phyloP scores from a whole-genome alignment of 64 coral and sea anemone species.

The Acropora tenuis region DNA sequence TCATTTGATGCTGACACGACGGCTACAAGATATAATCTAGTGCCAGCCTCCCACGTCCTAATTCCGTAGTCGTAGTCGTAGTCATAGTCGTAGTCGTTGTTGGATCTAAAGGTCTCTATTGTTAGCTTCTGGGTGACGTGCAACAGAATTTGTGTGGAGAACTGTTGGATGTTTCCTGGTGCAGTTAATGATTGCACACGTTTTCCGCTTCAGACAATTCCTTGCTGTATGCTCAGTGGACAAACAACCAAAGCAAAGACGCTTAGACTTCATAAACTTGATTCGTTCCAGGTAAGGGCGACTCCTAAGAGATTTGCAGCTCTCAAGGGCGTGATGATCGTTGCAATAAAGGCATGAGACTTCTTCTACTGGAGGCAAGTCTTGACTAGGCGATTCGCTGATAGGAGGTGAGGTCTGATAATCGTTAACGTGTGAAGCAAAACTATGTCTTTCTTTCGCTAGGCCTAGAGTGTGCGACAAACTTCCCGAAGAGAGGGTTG shows the following conservation, averaged over 20 bases:
- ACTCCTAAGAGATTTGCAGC: constrained; percentile 4
- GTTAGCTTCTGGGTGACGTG: not conserved
- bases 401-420: not conserved
- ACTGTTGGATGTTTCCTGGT: not conserved
- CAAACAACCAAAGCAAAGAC: constrained; percentile 33
- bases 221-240: not conserved
- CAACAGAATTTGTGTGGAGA: not conserved
- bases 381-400: no score
- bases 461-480: not conserved
- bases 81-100: no score
- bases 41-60: no score
- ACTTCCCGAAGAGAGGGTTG: constrained; percentile 36
- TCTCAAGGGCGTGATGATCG: not conserved
- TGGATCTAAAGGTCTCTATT: not conserved
- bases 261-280: not conserved
- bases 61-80: no score
- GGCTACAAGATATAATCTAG: no score
- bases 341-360: not conserved
- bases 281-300: not conserved
- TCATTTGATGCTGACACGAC: no score
- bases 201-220: not conserved
- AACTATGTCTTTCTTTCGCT: not conserved
- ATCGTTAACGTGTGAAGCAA: not conserved
- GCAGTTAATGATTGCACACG: not conserved
- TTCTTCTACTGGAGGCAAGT: not conserved